Conservation (phyloP, 37 sponge, comb jelly and placozoan species). For the Hormiphora californensis region DNA sequence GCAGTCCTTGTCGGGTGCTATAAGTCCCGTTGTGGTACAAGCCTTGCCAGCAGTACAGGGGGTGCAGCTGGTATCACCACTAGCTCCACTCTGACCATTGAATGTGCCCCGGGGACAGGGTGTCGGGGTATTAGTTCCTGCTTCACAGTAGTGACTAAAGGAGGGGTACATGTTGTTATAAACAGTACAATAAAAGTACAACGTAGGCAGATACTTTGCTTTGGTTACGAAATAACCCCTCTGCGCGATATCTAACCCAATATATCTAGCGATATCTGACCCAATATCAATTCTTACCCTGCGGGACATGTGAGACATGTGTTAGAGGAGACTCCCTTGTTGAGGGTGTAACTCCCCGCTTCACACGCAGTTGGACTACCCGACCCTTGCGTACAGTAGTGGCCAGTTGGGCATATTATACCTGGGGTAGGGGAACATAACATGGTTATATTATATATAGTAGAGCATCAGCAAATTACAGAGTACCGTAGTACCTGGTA, state of each 20-base stretch:
- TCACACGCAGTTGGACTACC: neutral
- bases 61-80: neutral
- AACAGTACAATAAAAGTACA: neutral
- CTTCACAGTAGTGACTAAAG: slow-evolving; percentile 30
- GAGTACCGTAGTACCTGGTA: too few relatives aligned
- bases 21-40: slow-evolving; percentile 13
- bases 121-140: slow-evolving; percentile 43
- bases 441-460: too few relatives aligned
- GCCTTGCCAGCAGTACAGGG: slow-evolving; percentile 51
- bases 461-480: too few relatives aligned
- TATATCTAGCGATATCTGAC: too few relatives aligned
- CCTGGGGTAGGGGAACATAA: too few relatives aligned
- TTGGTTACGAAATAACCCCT: too few relatives aligned
- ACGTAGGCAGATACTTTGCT: too few relatives aligned
- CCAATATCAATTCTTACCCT: slow-evolving; percentile 18
- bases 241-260: too few relatives aligned
- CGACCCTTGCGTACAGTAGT: slow-evolving; percentile 46
- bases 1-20: slow-evolving; percentile 47
- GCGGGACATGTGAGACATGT: slow-evolving; percentile 24
- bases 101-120: slow-evolving; percentile 48
- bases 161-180: neutral
- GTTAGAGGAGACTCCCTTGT: neutral
- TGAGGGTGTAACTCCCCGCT: slow-evolving; percentile 30
- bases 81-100: neutral
- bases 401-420: slow-evolving; percentile 41